Percentiles rank a stretch among this genome's conserved stretches.
Evolutionary conservation across 1,140 invertebrate species (phyloP).

Genomic region (Caerostris extrusa): DNA sequence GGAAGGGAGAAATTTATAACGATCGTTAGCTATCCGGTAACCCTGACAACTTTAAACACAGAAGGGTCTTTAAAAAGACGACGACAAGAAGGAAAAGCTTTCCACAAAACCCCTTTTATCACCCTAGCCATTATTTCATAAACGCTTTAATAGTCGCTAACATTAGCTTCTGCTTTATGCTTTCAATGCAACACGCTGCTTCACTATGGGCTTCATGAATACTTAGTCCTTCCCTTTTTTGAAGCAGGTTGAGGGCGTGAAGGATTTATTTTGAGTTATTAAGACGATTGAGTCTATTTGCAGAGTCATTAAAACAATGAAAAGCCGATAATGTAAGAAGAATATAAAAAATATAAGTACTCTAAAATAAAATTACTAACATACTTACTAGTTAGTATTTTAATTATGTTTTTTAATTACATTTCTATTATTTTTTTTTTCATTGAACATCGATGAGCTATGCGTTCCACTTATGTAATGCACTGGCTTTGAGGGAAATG

Average conservation of each 20-base stretch:
- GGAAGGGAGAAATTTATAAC: neutral
- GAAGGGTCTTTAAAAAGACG: neutral
- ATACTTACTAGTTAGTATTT: too few species aligned
- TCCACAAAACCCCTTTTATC: constrained; percentile 21
- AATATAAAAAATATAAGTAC: too few species aligned
- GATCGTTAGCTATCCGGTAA: constrained; percentile 1
- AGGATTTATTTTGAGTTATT: neutral
- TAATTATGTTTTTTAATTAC: too few species aligned
- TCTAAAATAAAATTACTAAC: too few species aligned
- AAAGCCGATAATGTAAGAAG: neutral
- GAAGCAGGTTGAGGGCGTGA: neutral
- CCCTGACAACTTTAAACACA: neutral
- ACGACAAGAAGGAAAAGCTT: neutral
- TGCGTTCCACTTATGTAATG: too few species aligned
- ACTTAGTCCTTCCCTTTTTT: neutral
- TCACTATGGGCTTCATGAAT: neutral
- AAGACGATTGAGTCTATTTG: neutral
- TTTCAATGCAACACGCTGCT: neutral
- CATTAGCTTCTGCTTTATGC: neutral
- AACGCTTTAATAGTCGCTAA: neutral
- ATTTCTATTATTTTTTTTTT: too few species aligned
- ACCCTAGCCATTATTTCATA: neutral
- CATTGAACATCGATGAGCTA: too few species aligned
- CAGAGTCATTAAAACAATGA: neutral
- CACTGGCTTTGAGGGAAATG: too few species aligned